Conservation (phyloP, 2,888 invertebrate species). For the Archips crataeganus region DNA sequence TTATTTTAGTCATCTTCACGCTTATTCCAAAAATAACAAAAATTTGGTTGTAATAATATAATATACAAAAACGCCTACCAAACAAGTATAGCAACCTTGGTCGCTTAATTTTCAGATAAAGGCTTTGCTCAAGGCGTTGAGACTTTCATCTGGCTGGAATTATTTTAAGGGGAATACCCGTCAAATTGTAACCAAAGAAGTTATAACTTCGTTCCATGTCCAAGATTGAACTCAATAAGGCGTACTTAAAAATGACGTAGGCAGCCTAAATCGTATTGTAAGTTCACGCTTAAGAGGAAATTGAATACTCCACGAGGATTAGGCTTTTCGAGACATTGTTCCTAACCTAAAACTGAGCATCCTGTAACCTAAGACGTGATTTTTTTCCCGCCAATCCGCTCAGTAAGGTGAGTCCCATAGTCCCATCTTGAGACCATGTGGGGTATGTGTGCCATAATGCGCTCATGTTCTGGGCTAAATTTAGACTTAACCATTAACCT, state of each 20-base stretch:
- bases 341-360: constrained; percentile 75
- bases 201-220: neutral
- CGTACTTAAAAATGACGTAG: constrained; percentile 10
- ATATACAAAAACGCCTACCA: constrained; percentile 15
- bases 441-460: constrained; percentile 62
- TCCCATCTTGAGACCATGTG: constrained; percentile 82
- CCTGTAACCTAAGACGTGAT: constrained; percentile 81
- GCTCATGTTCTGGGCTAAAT: constrained; percentile 69
- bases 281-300: constrained; percentile 47
- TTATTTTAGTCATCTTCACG: neutral
- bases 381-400: constrained; percentile 76
- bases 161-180: neutral
- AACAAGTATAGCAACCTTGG: constrained; percentile 19
- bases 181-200: neutral
- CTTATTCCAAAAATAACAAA: neutral
- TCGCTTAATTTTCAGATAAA: constrained; percentile 28
- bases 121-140: constrained; percentile 23
- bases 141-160: neutral
- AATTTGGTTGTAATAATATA: neutral
- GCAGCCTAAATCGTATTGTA: constrained; percentile 25
- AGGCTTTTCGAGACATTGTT: constrained; percentile 50
- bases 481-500: constrained; percentile 78
- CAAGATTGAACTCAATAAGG: constrained; percentile 4
- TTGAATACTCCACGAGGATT: constrained; percentile 57
- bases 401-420: constrained; percentile 77